Percentiles rank a stretch among this genome's conserved stretches.
Evolutionary conservation across 1,140 invertebrate species (phyloP).

Genomic region (Zophobas morio): DNA sequence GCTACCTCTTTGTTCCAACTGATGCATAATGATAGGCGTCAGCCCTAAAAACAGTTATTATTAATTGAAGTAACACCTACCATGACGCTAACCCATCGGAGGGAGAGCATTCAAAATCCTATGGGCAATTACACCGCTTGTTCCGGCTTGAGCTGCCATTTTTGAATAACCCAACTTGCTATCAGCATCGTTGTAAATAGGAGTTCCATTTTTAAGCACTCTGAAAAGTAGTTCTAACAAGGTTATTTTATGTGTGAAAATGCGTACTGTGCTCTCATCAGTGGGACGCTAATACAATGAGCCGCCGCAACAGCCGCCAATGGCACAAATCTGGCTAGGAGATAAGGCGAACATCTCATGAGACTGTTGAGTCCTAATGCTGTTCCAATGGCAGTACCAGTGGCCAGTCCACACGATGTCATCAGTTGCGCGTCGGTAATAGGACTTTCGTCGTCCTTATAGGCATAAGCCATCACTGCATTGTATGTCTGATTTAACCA

Average conservation of each 20-base stretch:
- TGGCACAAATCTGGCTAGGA: conserved; percentile 81
- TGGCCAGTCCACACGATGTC: conserved; percentile 90
- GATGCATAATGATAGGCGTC: conserved; percentile 78
- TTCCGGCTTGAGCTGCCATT: conserved; percentile 81
- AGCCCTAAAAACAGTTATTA: conserved; percentile 68
- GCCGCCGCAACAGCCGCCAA: conserved; percentile 89
- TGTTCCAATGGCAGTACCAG: conserved; percentile 89
- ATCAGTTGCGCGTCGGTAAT: conserved; percentile 77
- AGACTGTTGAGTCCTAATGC: conserved; percentile 80
- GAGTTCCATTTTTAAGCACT: conserved; percentile 78
- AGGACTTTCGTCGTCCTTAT: conserved; percentile 76
- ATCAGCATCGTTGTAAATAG: conserved; percentile 80
- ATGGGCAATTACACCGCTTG: conserved; percentile 86
- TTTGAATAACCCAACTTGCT: conserved; percentile 77
- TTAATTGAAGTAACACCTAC: not conserved
- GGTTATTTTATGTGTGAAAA: not conserved
- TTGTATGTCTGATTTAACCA: conserved; percentile 82
- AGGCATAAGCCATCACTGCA: conserved; percentile 80
- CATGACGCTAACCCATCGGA: conserved; percentile 79
- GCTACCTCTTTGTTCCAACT: conserved; percentile 72
- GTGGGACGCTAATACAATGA: conserved; percentile 91
- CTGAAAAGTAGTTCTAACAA: not conserved
- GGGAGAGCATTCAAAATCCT: conserved; percentile 89
- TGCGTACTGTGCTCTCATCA: conserved; percentile 88
- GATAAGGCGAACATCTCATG: conserved; percentile 69